These are phyloP conservation scores for Perca fluviatilis DNA, from an alignment of 2,113 vertebrate species.

Conservation along the genomic window DNA sequence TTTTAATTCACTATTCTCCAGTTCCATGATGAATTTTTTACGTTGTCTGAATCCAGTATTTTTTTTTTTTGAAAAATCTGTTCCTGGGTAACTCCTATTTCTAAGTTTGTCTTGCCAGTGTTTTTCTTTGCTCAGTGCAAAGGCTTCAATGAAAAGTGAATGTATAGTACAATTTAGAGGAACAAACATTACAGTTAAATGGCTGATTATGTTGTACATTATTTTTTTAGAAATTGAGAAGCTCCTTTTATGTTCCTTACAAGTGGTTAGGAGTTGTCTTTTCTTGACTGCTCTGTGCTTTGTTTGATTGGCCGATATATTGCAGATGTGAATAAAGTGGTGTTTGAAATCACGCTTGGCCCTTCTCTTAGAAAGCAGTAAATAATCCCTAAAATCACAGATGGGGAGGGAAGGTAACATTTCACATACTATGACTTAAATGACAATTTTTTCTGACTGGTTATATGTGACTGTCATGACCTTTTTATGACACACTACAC, in stretches of 20 bases:
- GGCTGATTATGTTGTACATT: conserved; percentile 23
- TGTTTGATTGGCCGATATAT: conserved; percentile 46
- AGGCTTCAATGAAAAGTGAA: conserved; percentile 65
- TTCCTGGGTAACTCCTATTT: background rate
- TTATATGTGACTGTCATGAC: too few species aligned
- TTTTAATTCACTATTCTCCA: background rate
- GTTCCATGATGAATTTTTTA: conserved; percentile 6
- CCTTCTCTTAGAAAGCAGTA: background rate
- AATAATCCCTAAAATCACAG: background rate
- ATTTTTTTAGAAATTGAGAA: conserved; percentile 44
- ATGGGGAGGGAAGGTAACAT: background rate
- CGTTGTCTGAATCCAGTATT: background rate
- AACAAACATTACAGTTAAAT: conserved; percentile 2
- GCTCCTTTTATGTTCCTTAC: conserved; percentile 45
- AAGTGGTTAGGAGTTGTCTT: conserved; percentile 36
- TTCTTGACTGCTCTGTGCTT: conserved; percentile 56
- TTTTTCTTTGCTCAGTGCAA: conserved; percentile 53
- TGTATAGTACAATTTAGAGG: conserved; percentile 63
- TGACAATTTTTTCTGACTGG: too few species aligned
- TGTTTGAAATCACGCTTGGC: conserved; percentile 44
- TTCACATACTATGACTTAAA: too few species aligned
- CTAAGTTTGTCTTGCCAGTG: conserved; percentile 49
- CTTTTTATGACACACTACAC: too few species aligned
- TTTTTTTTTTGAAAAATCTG: conserved; percentile 29
- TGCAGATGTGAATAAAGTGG: conserved; percentile 74